phyloP scores from a whole-genome alignment of 2,797 vertebrate genomes.

The Nyctibius grandis region DNA sequence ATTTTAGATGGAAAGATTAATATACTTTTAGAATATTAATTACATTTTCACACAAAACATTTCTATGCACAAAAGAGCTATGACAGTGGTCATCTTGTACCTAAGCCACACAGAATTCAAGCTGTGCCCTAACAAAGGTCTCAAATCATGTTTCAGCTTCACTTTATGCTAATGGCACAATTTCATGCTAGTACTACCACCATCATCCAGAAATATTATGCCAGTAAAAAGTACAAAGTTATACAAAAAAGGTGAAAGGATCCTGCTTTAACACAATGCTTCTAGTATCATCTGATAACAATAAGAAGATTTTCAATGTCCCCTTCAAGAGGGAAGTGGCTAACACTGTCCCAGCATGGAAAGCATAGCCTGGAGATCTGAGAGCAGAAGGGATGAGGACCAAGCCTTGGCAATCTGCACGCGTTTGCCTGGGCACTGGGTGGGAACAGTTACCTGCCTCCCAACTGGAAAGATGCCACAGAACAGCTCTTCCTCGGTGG shows the following conservation, averaged over 20 bases:
- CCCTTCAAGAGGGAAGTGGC: background rate
- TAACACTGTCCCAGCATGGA: background rate
- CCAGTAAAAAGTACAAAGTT: background rate
- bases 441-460: background rate
- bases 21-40: background rate
- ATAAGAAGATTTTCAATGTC: background rate
- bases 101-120: background rate
- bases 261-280: background rate
- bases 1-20: background rate
- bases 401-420: background rate
- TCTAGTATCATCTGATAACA: background rate
- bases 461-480: background rate
- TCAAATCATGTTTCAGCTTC: background rate
- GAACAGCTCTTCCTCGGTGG: background rate
- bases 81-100: fast-evolving
- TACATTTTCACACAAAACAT: background rate
- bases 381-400: background rate
- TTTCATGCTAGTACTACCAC: background rate
- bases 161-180: background rate
- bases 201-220: background rate
- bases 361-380: background rate
- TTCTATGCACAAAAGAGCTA: background rate
- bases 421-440: background rate
- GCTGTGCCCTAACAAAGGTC: background rate
- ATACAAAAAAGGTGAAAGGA: background rate